A percentile compares a stretch with the other conserved stretches of the same genome.
phyloP scores from a whole-genome alignment of 2,113 vertebrate species.

The Astur gentilis region DNA sequence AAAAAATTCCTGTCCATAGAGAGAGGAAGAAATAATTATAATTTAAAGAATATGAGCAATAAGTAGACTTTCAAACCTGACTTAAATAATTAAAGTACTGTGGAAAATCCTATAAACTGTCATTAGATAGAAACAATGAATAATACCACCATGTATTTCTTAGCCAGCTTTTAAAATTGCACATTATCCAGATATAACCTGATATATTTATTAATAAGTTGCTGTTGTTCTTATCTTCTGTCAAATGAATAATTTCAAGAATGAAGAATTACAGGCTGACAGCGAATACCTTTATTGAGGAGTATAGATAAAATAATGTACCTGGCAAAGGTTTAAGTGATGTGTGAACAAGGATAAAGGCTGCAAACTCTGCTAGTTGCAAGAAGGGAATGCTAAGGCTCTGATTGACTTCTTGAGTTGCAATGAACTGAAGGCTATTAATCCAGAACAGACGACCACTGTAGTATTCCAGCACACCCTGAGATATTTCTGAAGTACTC shows the following conservation, averaged over 20 bases:
- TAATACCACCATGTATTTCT: background rate
- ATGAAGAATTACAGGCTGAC: background rate
- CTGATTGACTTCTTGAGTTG: constrained; percentile 72
- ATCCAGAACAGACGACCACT: constrained; percentile 77
- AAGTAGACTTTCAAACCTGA: background rate
- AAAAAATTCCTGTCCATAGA: constrained; percentile 63
- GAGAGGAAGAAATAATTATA: background rate
- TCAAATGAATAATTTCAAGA: background rate
- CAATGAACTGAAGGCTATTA: constrained; percentile 66
- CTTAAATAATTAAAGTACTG: background rate
- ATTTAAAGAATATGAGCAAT: background rate
- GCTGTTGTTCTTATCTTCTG: background rate
- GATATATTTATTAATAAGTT: background rate
- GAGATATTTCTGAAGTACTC: constrained; percentile 71
- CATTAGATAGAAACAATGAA: background rate
- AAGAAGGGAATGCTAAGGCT: constrained; percentile 67
- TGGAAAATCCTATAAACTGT: background rate
- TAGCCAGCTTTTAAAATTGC: background rate
- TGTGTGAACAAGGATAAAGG: constrained; percentile 71
- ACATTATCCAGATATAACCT: background rate
- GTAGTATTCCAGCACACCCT: constrained; percentile 64
- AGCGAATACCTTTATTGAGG: background rate
- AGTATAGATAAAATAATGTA: background rate
- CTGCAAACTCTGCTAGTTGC: constrained; percentile 56
- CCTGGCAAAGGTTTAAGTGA: constrained; percentile 77